Base-by-base conservation (phyloP, 64 coral and sea anemone species). In the Platygyra sinensis region DNA sequence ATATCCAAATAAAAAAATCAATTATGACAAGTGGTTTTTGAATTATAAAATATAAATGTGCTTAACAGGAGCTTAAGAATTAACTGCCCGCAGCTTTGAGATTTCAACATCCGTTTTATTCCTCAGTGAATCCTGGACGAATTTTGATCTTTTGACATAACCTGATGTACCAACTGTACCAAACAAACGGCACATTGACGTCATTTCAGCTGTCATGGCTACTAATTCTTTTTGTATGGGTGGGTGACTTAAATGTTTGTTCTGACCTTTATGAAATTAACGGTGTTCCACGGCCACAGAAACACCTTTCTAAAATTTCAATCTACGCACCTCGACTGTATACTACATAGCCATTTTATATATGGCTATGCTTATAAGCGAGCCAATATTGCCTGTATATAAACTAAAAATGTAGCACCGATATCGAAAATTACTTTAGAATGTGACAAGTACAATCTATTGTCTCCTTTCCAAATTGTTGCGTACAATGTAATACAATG, bases 11-110 rank as follows among this genome's bases (percentile, higher is more conserved):
- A 73, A 50, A 4, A 42, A 24, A 77, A 49, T 24, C 19, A 77
- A 49, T 77, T 46, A 77, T 50, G 18, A 22, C 74, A 18, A 46
- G 74, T 51, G 74, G 74, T 51, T 77, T 77, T 50, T 6, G 49
- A 42, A 17, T 77, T 50, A 77, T 77, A 77, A 77, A 77, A 77
- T 77, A 77, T 51, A 50, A 46, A 77, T 52, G 74, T 22, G 16
- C 74, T 50, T 57, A 57, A 57, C 54, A 11, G 54, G 54, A 57
- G 8, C 54, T 13, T 18, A 24, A 77, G 33, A 50, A 42, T n/a
- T 42, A 77, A 77, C 20, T 24, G 19, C 20, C 19, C 20, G 33
- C 36, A 77, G 49, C 36, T 77, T 25, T 77, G 38, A 49, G 18
- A 46, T 77, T 46, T 69, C 24, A 27, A 4, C 65, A 69, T 69